A percentile compares a stretch with the other conserved stretches of the same genome.
phyloP scores from a whole-genome alignment of 2,113 vertebrate genomes.

The Electrona antarctica region DNA sequence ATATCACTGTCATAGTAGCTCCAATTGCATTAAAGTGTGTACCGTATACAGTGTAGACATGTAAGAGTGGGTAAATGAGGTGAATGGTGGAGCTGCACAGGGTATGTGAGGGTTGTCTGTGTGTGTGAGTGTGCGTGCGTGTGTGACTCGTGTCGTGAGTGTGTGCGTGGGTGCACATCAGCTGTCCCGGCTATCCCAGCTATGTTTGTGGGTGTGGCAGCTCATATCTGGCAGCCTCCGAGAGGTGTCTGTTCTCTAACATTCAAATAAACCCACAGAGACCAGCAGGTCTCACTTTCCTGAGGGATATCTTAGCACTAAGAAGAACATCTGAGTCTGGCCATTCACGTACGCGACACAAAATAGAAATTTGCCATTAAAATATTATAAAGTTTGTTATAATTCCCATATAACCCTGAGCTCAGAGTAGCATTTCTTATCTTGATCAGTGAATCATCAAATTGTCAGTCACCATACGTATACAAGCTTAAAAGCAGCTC shows the following conservation, averaged over 20 bases:
- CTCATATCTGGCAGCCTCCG: slow-evolving; percentile 14
- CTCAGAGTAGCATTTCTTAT: no score
- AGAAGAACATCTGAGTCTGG: neutral
- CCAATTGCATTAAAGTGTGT: no score
- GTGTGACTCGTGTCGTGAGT: slow-evolving; percentile 17
- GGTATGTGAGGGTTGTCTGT: neutral
- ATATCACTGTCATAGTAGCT: no score
- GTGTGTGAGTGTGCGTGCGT: neutral
- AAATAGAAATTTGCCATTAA: neutral
- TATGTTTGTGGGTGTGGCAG: slow-evolving; percentile 30
- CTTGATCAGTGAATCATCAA: no score
- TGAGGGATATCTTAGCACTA: slow-evolving; percentile 8
- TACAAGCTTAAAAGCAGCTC: no score
- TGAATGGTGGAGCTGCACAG: neutral
- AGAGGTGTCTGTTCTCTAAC: slow-evolving; percentile 16
- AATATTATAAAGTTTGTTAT: no score
- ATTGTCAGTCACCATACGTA: no score
- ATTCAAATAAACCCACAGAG: slow-evolving; percentile 12
- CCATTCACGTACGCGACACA: slow-evolving; percentile 1
- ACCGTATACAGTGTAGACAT: no score
- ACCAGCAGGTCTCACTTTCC: slow-evolving; percentile 5
- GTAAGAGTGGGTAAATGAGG: no score
- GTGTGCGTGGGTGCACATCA: slow-evolving; percentile 18
- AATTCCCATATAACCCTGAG: no score
- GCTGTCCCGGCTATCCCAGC: slow-evolving; percentile 23